Evolutionary conservation across 2,113 vertebrate species (phyloP).

Genomic region (Nothoprocta perdicaria): DNA sequence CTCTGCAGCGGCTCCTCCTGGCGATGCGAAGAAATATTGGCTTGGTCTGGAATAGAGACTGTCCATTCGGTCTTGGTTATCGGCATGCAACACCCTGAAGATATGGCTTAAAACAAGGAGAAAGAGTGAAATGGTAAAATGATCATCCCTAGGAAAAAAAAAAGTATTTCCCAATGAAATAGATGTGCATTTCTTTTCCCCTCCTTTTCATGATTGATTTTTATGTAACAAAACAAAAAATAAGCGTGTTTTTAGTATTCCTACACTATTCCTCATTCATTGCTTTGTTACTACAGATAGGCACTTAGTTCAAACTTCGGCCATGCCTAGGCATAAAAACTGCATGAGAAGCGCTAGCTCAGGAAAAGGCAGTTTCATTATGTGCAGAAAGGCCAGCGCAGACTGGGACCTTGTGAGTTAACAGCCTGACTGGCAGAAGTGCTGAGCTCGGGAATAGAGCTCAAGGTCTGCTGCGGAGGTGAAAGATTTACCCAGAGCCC

Average conservation of each 20-base stretch:
- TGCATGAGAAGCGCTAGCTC: neutral
- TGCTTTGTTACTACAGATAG: neutral
- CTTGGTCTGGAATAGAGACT: neutral
- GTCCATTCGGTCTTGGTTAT: neutral
- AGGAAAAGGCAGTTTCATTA: neutral
- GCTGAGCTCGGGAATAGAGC: neutral
- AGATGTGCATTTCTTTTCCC: neutral
- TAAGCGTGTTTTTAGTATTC: neutral
- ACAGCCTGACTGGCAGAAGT: neutral
- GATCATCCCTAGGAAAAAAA: neutral
- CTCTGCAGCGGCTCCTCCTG: neutral
- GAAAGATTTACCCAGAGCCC: neutral
- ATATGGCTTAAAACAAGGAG: neutral
- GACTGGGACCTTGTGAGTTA: neutral
- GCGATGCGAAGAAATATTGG: neutral
- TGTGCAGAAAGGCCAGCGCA: neutral
- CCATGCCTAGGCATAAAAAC: neutral
- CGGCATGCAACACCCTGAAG: neutral
- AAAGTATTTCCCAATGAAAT: neutral
- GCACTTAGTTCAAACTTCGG: neutral
- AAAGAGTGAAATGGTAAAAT: constrained; percentile 20
- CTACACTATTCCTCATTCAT: neutral
- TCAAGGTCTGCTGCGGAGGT: constrained; percentile 9
- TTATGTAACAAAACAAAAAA: neutral
- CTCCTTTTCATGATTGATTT: neutral